These are phyloP conservation scores for Phylloscopus collybita DNA, from an alignment of 2,797 vertebrate genomes.

Conservation along the genomic window DNA sequence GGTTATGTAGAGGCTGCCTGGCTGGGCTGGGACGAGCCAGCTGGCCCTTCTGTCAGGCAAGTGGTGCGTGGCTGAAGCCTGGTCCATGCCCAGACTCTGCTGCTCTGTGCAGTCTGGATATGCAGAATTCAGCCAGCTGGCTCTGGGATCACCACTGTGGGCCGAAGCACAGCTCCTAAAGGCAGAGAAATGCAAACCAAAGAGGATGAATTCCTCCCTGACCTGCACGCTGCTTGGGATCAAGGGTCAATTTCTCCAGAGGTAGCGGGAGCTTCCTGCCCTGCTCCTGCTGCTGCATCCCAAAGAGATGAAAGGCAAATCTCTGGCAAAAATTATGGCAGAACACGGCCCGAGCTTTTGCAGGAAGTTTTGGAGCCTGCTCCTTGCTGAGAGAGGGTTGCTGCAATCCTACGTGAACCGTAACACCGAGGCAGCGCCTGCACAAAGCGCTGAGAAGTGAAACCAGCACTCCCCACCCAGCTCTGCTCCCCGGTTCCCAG, in stretches of 20 bases:
- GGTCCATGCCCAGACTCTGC: neutral
- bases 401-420: neutral
- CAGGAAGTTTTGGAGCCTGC: constrained; percentile 12
- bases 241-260: neutral
- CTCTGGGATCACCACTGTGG: neutral
- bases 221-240: neutral
- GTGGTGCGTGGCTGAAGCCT: neutral
- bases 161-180: neutral
- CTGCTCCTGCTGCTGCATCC: neutral
- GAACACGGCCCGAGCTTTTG: neutral
- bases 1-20: neutral
- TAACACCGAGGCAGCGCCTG: neutral
- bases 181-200: neutral
- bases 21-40: neutral
- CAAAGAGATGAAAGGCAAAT: constrained; percentile 26
- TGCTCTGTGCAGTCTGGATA: neutral
- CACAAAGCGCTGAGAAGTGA: neutral
- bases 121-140: neutral
- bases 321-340: neutral
- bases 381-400: constrained; percentile 1
- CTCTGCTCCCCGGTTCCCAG: neutral
- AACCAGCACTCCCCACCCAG: constrained; percentile 2
- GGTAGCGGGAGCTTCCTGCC: neutral
- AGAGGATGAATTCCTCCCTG: neutral
- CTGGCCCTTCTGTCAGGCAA: neutral